Conservation (phyloP, 2,797 vertebrate genomes). For the Varecia variegata region DNA sequence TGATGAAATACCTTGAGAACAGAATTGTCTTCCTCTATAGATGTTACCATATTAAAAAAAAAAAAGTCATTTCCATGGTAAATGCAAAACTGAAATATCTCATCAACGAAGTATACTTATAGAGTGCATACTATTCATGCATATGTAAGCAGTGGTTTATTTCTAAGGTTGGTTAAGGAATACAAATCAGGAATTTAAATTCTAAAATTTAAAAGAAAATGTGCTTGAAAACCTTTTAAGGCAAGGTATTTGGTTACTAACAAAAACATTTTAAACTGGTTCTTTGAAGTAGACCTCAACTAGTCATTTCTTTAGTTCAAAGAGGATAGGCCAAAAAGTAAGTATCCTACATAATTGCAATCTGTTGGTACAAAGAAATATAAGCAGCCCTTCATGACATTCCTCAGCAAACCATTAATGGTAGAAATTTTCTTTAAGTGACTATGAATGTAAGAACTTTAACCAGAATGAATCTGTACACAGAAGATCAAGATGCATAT, state of each 20-base stretch:
- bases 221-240: constrained; percentile 59
- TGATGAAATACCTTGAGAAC: not conserved
- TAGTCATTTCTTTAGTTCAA: constrained; percentile 28
- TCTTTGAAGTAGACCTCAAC: constrained; percentile 31
- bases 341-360: not conserved
- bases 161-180: constrained; percentile 41
- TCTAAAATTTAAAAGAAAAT: constrained; percentile 40
- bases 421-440: not conserved
- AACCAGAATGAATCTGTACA: not conserved
- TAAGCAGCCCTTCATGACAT: not conserved
- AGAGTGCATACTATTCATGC: not conserved
- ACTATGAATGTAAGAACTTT: not conserved
- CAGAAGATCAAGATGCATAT: not conserved
- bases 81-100: constrained; percentile 37
- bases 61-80: not conserved
- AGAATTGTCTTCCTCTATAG: not conserved
- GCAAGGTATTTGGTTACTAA: constrained; percentile 32
- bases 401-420: not conserved
- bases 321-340: not conserved
- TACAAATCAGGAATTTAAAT: constrained; percentile 39
- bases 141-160: constrained; percentile 14
- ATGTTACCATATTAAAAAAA: not conserved
- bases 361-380: constrained; percentile 8
- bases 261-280: constrained; percentile 14
- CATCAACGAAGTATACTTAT: not conserved